Evolutionary conservation across 2,888 invertebrate genomes (phyloP).

Genomic region (Junonia oenone): DNA sequence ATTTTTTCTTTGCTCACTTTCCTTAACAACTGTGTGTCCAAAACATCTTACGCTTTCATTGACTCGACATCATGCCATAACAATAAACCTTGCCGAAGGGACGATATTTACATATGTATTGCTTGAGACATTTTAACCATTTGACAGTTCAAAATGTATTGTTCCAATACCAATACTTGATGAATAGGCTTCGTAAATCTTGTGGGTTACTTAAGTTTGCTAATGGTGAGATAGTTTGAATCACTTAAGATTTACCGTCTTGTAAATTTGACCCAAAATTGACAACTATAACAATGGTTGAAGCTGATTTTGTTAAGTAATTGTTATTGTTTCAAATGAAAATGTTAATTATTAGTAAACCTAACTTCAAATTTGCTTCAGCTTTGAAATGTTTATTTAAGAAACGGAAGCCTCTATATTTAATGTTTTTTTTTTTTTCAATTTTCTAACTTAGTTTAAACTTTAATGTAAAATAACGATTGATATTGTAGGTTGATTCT

Average conservation of each 20-base stretch:
- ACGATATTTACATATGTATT: slow-evolving; percentile 67
- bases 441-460: too few species aligned
- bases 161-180: slow-evolving; percentile 23
- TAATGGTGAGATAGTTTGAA: slow-evolving; percentile 19
- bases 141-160: slow-evolving; percentile 65
- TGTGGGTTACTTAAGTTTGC: slow-evolving; percentile 26
- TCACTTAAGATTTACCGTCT: background rate
- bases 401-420: too few species aligned
- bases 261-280: background rate
- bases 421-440: too few species aligned
- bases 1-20: slow-evolving; percentile 6
- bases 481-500: too few species aligned
- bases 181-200: slow-evolving; percentile 28
- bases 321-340: too few species aligned
- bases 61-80: slow-evolving; percentile 66
- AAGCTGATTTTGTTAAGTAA: too few species aligned
- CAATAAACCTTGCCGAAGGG: slow-evolving; percentile 62
- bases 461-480: too few species aligned
- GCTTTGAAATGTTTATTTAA: too few species aligned
- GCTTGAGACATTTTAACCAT: slow-evolving; percentile 57
- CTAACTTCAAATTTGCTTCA: too few species aligned
- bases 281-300: too few species aligned
- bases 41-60: slow-evolving; percentile 54
- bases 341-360: too few species aligned
- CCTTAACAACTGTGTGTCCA: slow-evolving; percentile 38